A percentile compares a stretch with the other conserved stretches of the same genome.
Conservation (phyloP, 2,888 invertebrate genomes). For the Asteroscopus sphinx region DNA sequence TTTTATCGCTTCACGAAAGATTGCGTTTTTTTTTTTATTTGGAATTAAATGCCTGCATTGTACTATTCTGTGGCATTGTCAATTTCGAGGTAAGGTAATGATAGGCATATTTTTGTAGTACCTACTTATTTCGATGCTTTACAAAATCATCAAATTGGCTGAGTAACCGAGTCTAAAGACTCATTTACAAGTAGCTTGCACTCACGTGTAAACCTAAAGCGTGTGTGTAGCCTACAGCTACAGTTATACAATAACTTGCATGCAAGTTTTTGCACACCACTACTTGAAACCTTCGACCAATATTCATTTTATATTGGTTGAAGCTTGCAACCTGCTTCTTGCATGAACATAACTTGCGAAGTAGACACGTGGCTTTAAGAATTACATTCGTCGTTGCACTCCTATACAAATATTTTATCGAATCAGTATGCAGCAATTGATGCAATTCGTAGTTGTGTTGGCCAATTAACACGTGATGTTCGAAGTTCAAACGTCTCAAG, state of each 20-base stretch:
- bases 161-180: not conserved
- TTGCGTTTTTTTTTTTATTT: not conserved
- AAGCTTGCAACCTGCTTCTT: not conserved
- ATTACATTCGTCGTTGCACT: not conserved
- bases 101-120: too few relatives aligned
- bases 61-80: too few relatives aligned
- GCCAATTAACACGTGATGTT: not conserved
- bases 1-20: too few relatives aligned
- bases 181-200: too few relatives aligned
- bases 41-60: too few relatives aligned
- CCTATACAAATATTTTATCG: not conserved
- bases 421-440: not conserved
- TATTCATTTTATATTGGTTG: too few relatives aligned
- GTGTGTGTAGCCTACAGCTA: too few relatives aligned
- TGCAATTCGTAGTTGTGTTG: not conserved
- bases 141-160: too few relatives aligned
- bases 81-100: not conserved
- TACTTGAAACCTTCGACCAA: too few relatives aligned
- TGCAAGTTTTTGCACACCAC: not conserved
- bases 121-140: too few relatives aligned
- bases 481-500: not conserved
- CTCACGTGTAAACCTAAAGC: too few relatives aligned
- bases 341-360: not conserved
- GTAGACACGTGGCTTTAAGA: not conserved
- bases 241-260: not conserved